These are phyloP conservation scores for Barypeithes pellucidus DNA, from an alignment of 2,888 invertebrate genomes.

Conservation along the genomic window DNA sequence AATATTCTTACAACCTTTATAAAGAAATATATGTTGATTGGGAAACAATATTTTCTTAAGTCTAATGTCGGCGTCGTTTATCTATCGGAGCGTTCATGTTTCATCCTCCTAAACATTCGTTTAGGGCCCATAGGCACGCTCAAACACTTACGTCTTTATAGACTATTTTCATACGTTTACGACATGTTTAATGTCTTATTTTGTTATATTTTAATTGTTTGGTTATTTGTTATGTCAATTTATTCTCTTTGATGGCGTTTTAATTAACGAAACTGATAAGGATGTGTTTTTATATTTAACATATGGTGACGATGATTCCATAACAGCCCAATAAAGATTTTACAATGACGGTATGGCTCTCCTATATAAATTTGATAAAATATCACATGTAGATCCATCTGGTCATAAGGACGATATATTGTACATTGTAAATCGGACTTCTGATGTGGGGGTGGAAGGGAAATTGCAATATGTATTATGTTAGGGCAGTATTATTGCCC, in stretches of 20 bases:
- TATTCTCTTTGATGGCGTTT: neutral
- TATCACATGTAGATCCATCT: too few relatives aligned
- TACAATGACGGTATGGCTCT: too few relatives aligned
- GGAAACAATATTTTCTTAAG: too few relatives aligned
- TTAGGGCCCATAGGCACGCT: neutral
- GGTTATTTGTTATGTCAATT: conserved; percentile 2
- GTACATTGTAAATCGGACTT: conserved; percentile 20
- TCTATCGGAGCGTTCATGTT: neutral
- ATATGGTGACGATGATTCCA: too few relatives aligned
- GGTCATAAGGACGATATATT: neutral
- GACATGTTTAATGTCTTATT: conserved; percentile 5
- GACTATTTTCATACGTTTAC: conserved; percentile 1
- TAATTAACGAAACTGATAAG: neutral
- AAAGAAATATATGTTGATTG: too few relatives aligned
- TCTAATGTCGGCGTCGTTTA: too few relatives aligned
- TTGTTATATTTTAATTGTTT: conserved; percentile 6
- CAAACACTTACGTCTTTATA: neutral
- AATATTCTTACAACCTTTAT: too few relatives aligned
- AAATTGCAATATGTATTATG: conserved; percentile 25
- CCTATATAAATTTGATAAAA: too few relatives aligned
- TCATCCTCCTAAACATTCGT: neutral
- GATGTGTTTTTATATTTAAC: too few relatives aligned
- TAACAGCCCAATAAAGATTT: too few relatives aligned
- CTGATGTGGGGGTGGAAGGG: conserved; percentile 17
- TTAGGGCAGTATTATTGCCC: conserved; percentile 23